phyloP scores from a whole-genome alignment of 2,797 vertebrate genomes.

The Petrocephalus sullivani region DNA sequence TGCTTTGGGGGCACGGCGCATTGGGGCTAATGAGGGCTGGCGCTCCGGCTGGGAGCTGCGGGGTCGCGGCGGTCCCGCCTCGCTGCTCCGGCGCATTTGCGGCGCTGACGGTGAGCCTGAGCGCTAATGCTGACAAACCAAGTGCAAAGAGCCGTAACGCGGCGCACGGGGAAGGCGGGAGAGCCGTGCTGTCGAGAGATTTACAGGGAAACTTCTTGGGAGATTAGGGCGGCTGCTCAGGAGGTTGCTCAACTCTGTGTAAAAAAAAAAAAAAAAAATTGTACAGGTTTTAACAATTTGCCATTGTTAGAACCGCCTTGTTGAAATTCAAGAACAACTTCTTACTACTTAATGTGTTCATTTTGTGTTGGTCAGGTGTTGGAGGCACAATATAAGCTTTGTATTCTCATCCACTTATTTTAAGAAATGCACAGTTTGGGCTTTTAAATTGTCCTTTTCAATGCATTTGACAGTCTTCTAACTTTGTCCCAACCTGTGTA shows the following conservation, averaged over 20 bases:
- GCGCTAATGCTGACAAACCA: background rate
- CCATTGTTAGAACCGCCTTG: background rate
- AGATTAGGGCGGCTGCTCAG: conserved; percentile 42
- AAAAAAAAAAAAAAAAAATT: background rate
- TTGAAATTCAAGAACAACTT: background rate
- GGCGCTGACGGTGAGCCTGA: background rate
- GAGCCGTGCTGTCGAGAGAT: conserved; percentile 20
- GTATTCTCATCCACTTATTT: background rate
- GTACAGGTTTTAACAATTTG: background rate
- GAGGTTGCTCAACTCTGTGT: background rate
- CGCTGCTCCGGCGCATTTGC: too few relatives aligned
- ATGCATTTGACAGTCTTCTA: background rate
- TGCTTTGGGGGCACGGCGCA: conserved; percentile 7
- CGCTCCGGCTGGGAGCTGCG: background rate
- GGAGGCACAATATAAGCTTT: background rate
- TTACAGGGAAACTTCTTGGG: conserved; percentile 31
- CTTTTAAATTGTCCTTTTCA: background rate
- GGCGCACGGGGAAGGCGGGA: background rate
- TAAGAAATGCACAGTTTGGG: background rate
- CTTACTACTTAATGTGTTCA: background rate
- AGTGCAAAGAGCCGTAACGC: background rate
- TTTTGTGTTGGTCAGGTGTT: background rate
- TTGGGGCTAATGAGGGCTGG: background rate
- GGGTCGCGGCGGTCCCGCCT: background rate
- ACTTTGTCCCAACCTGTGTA: background rate